Evolutionary conservation across 2,113 vertebrate genomes (phyloP).

Genomic region (Addax nasomaculatus): DNA sequence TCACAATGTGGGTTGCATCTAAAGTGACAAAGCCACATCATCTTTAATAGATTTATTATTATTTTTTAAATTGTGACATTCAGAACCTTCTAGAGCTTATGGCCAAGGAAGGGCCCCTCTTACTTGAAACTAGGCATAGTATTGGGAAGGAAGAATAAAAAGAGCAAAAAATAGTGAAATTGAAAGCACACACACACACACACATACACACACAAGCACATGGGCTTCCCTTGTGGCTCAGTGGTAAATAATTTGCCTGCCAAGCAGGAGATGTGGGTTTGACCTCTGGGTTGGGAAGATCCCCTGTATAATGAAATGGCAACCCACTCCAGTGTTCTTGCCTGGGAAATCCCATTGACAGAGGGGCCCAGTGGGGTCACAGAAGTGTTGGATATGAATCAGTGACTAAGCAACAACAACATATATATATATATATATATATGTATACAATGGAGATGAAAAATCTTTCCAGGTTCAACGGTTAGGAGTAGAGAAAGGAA

Average conservation of each 20-base stretch:
- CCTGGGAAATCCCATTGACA: background rate
- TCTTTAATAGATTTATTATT: background rate
- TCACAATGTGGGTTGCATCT: background rate
- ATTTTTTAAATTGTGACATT: background rate
- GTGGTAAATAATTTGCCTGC: background rate
- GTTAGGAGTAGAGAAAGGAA: background rate
- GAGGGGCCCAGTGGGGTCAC: background rate
- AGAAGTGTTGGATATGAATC: background rate
- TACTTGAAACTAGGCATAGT: background rate
- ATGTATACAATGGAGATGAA: background rate
- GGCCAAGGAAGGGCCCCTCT: background rate
- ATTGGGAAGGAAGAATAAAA: background rate
- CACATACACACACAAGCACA: background rate
- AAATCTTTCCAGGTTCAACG: background rate
- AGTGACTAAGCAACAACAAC: background rate
- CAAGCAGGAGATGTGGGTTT: background rate
- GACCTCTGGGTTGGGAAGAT: background rate
- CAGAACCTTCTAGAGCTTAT: background rate
- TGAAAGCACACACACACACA: background rate
- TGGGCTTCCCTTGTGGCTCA: background rate
- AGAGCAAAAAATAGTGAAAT: background rate
- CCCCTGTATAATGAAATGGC: background rate
- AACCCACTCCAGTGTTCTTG: background rate
- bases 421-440: fast-evolving
- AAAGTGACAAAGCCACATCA: background rate